Evolutionary conservation across 2,888 invertebrate species (phyloP).

Genomic region (Eulithis testata): DNA sequence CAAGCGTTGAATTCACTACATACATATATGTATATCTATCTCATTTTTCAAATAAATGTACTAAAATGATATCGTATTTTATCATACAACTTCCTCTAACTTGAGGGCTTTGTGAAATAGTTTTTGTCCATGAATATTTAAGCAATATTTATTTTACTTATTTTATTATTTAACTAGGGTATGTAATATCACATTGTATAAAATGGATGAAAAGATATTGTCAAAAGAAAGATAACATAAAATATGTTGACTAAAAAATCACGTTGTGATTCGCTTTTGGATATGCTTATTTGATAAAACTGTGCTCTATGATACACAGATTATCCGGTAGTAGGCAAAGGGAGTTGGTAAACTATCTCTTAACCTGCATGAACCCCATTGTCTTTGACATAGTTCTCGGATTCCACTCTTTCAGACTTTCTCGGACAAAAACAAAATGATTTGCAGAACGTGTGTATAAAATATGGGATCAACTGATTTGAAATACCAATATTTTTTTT

Average conservation of each 20-base stretch:
- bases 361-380: not conserved
- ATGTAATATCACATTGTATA: no score
- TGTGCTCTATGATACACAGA: not conserved
- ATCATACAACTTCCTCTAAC: no score
- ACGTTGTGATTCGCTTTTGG: conserved; percentile 29
- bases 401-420: not conserved
- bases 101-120: no score
- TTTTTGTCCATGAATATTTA: no score
- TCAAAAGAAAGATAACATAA: no score
- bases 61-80: no score
- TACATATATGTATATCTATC: no score
- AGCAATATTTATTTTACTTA: conserved; percentile 6
- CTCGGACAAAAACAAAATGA: not conserved
- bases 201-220: no score
- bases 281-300: not conserved
- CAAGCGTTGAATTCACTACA: conserved; percentile 9
- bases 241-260: not conserved
- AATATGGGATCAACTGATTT: not conserved
- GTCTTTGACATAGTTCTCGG: not conserved
- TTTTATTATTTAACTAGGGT: not conserved
- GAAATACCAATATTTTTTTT: no score
- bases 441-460: not conserved
- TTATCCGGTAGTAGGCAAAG: not conserved
- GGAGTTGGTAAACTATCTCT: not conserved
- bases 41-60: no score